Base-by-base conservation (phyloP, 1,140 invertebrate genomes). In the Mylabris phalerata region DNA sequence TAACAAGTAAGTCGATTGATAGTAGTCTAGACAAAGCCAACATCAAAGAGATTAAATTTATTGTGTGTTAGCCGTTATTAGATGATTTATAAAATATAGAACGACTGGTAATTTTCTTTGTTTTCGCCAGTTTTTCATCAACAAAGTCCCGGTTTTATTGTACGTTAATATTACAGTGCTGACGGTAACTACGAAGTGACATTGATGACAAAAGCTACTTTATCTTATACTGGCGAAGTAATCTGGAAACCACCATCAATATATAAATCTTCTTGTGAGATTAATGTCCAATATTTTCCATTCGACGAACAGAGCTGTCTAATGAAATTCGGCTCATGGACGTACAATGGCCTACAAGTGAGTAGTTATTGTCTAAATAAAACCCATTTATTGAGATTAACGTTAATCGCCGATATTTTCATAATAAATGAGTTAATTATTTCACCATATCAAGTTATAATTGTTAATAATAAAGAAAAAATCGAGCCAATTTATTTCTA, bases 171-270 rank as follows among this genome's bases (percentile, higher is more conserved):
- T 67, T 70, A n/a, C 62, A 92, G 89, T 73, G 90, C 90, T 69
- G 95, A 98, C 77, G 95, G 95, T 11, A 98, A 98, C 74, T 98
- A 97, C 75, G 95, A 98, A 77, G 94, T 97, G 40, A 95, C 93
- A 2, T 77, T 97, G 9, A 97, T 97, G 92, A 98, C 94, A 2
- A 98, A 98, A 77, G 95, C 93, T 1, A 95, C 90, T 3, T 76
- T 95, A 0, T 89, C 90, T 63, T 90, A 89, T 66, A 92, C 86
- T 0, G 93, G 95, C 0, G 90, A 93, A 74, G 92, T 97, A 9
- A 84, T 87, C 47, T 98, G 95, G 96, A 95, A 95, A 73, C 97
- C 97, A 0, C 97, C 97, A 1, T 96, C 95, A 0, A 98, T 99
- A 76, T 99, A 98, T 78, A 98, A 98, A 75, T 96, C 93, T 25